Evolutionary conservation across 2,888 invertebrate genomes (phyloP).

Genomic region (Platerodrilus igneus): DNA sequence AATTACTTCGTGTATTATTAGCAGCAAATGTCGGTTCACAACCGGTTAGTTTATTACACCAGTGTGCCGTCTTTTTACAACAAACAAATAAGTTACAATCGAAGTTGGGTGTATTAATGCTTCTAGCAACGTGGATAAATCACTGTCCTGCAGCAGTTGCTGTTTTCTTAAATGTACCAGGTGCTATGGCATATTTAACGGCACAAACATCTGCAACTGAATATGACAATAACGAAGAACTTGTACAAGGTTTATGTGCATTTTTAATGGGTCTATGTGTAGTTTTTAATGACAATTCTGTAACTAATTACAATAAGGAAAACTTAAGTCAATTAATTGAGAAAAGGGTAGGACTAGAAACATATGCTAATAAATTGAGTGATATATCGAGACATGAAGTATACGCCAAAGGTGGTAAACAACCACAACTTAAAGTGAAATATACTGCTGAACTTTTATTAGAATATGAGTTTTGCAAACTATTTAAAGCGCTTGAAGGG

Average conservation of each 20-base stretch:
- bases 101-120: constrained; percentile 85
- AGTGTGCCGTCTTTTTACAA: constrained; percentile 79
- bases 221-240: constrained; percentile 84
- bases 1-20: constrained; percentile 83
- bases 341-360: constrained; percentile 86
- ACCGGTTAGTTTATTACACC: constrained; percentile 85
- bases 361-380: constrained; percentile 77
- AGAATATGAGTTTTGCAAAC: constrained; percentile 91
- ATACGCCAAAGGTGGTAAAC: constrained; percentile 88
- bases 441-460: constrained; percentile 74
- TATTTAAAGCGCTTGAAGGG: constrained; percentile 76
- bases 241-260: constrained; percentile 68
- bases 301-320: constrained; percentile 69
- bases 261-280: constrained; percentile 91
- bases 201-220: constrained; percentile 77
- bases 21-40: constrained; percentile 79
- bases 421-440: constrained; percentile 81
- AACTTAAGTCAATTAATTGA: constrained; percentile 78
- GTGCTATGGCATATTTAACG: constrained; percentile 80
- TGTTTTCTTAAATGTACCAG: constrained; percentile 65
- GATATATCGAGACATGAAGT: constrained; percentile 85
- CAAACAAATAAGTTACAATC: constrained; percentile 77
- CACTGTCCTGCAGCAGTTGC: constrained; percentile 80
- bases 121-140: constrained; percentile 83
- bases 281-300: constrained; percentile 80